These are phyloP conservation scores for Corythornis madagascariensis DNA, from an alignment of 2,113 vertebrate species.

Conservation along the genomic window DNA sequence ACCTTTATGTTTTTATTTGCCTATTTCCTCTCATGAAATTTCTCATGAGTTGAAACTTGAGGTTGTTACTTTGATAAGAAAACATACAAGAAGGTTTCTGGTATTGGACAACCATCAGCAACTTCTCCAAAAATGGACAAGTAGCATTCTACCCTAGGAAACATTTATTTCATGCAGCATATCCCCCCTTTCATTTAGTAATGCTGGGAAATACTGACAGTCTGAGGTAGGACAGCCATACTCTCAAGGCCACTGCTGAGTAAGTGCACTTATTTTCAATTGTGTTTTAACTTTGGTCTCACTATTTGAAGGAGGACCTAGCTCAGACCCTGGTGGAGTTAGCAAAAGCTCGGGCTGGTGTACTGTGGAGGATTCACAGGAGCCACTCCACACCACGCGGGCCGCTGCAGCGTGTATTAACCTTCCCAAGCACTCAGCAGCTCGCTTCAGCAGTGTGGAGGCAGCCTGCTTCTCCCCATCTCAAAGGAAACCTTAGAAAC, in stretches of 20 bases:
- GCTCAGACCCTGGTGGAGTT: background rate
- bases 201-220: background rate
- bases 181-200: background rate
- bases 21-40: background rate
- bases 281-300: background rate
- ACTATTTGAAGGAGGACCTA: background rate
- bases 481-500: background rate
- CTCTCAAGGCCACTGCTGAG: background rate
- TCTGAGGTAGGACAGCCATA: background rate
- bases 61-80: background rate
- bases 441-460: background rate
- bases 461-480: background rate
- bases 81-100: background rate
- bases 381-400: fast-evolving
- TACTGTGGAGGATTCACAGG: background rate
- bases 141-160: background rate
- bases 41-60: background rate
- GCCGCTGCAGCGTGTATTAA: background rate
- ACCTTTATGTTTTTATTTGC: too few relatives aligned
- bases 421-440: background rate
- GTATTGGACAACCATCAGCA: background rate
- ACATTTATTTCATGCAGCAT: background rate
- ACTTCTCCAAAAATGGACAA: background rate
- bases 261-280: background rate
- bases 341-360: background rate